phyloP scores from a whole-genome alignment of 2,888 invertebrate genomes.

The Lithophane ornitopus region DNA sequence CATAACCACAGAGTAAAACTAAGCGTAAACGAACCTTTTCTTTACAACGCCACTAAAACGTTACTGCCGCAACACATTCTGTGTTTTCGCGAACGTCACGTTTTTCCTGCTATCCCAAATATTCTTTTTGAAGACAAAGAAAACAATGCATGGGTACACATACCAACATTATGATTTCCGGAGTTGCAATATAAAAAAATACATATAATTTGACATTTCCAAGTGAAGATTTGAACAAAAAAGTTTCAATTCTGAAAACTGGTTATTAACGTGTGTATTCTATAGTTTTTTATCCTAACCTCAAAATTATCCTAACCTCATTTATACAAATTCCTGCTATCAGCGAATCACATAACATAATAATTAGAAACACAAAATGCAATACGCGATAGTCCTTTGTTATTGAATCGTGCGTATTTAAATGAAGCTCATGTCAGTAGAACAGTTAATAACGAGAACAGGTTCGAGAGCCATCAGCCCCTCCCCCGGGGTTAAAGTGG shows the following conservation, averaged over 20 bases:
- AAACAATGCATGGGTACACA: conserved; percentile 32
- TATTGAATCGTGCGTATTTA: conserved; percentile 40
- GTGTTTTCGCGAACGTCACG: conserved; percentile 60
- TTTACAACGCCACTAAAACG: conserved; percentile 80
- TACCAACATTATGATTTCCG: not conserved
- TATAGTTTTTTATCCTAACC: no score
- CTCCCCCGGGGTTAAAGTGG: conserved; percentile 32
- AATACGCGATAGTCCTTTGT: conserved; percentile 13
- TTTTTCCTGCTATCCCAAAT: conserved; percentile 49
- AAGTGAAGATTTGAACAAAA: not conserved
- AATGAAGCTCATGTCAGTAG: conserved; percentile 41
- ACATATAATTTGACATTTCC: not conserved
- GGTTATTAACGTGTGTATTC: not conserved
- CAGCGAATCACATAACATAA: conserved; percentile 10
- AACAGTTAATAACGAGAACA: conserved; percentile 55
- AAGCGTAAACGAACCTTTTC: conserved; percentile 75
- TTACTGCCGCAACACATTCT: conserved; percentile 75
- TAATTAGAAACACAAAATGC: conserved; percentile 14
- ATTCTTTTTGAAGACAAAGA: conserved; percentile 57
- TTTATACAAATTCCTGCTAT: conserved; percentile 1
- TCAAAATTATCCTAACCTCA: no score
- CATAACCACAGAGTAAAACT: conserved; percentile 66
- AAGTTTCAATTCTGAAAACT: not conserved
- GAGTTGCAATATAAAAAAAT: not conserved
- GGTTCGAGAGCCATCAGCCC: conserved; percentile 44